Evolutionary conservation across 2,888 invertebrate genomes (phyloP).

Genomic region (Scrobipalpa atriplicella): DNA sequence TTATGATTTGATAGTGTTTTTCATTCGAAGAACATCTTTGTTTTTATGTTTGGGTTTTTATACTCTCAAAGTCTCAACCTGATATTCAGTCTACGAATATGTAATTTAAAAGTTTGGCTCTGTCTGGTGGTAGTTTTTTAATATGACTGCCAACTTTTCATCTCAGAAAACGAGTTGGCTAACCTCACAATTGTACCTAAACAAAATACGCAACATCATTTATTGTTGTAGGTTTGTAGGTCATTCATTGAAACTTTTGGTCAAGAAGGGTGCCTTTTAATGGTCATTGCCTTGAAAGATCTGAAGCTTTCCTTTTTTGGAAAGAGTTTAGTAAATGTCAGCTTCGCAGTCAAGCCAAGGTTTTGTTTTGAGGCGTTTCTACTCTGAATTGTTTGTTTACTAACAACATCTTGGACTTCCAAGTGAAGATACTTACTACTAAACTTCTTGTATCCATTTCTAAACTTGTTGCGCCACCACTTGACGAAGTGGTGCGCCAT

Average conservation of each 20-base stretch:
- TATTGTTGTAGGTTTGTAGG: background rate
- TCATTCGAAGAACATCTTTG: too few species aligned
- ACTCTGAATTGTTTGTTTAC: slow-evolving; percentile 25
- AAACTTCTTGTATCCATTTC: slow-evolving; percentile 89
- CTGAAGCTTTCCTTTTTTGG: background rate
- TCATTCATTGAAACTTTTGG: too few species aligned
- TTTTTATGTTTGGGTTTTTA: too few species aligned
- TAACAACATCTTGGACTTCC: background rate
- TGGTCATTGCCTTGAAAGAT: background rate
- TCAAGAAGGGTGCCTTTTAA: background rate
- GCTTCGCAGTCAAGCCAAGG: background rate
- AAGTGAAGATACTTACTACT: slow-evolving; percentile 81
- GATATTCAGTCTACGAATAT: too few species aligned
- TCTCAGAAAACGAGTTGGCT: too few species aligned
- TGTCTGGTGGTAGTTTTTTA: too few species aligned
- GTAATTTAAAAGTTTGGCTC: too few species aligned
- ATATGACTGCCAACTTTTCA: too few species aligned
- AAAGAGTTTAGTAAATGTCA: background rate
- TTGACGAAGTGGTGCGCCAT: slow-evolving; percentile 90
- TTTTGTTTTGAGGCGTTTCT: background rate
- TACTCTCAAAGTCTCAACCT: too few species aligned
- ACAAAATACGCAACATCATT: too few species aligned
- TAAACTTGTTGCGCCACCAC: slow-evolving; percentile 90
- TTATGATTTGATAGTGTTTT: too few species aligned
- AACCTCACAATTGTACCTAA: too few species aligned